Percentiles rank a stretch among this genome's conserved stretches.
phyloP scores from a whole-genome alignment of 2,113 vertebrate species.

The Pachycephala philippinensis region DNA sequence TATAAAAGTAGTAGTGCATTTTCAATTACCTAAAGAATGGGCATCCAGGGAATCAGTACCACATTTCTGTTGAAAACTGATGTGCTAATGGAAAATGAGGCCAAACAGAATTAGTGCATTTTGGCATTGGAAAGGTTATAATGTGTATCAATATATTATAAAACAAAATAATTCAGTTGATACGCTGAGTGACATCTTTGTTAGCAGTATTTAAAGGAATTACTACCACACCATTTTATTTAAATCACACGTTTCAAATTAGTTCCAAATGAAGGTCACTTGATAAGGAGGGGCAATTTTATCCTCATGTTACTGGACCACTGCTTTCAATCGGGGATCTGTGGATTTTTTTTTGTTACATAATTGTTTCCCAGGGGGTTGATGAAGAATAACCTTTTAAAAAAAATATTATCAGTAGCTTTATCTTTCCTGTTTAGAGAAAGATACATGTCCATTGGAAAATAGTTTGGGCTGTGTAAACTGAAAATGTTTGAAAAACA shows the following conservation, averaged over 20 bases:
- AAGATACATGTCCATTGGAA: background rate
- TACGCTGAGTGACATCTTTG: background rate
- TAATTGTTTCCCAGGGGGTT: background rate
- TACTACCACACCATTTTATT: background rate
- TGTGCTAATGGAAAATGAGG: background rate
- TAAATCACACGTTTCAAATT: background rate
- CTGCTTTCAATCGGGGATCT: background rate
- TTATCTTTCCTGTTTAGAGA: background rate
- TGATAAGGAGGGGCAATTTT: background rate
- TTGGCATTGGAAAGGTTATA: background rate
- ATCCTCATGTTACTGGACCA: background rate
- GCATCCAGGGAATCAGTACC: background rate
- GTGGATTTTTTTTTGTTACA: background rate
- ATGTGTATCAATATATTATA: background rate
- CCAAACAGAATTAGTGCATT: background rate
- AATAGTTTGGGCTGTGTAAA: background rate
- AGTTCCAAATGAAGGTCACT: background rate
- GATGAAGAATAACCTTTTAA: background rate
- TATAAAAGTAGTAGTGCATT: background rate
- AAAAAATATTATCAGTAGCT: background rate
- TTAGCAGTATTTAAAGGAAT: background rate
- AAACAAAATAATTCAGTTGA: background rate
- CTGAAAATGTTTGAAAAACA: background rate
- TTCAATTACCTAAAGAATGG: background rate
- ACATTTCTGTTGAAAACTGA: background rate